Percentiles rank a stretch among this genome's conserved stretches.
These are phyloP conservation scores for Macrostomum lignano DNA, from an alignment of 1,140 invertebrate species.

Conservation along the genomic window DNA sequence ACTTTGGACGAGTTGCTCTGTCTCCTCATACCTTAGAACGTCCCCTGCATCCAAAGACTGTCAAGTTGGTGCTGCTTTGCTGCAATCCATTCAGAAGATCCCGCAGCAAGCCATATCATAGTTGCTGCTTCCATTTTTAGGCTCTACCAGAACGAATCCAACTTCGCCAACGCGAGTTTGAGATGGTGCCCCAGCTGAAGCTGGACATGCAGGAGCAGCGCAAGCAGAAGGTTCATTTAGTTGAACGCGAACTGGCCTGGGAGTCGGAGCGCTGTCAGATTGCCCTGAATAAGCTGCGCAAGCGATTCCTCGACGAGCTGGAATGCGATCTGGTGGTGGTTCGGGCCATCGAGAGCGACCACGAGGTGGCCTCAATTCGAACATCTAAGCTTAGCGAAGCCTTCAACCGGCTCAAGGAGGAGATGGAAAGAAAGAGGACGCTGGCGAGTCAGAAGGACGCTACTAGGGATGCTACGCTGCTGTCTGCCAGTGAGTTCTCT, in stretches of 20 bases:
- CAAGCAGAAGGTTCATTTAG: conserved; percentile 16
- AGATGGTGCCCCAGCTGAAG: conserved; percentile 24
- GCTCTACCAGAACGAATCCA: too few relatives aligned
- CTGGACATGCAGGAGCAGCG: conserved; percentile 16
- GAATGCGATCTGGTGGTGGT: conserved; percentile 8
- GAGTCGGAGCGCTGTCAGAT: conserved; percentile 39
- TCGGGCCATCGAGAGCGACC: conserved; percentile 7
- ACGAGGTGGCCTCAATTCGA: conserved; percentile 19
- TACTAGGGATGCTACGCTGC: not conserved
- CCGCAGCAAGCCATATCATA: too few relatives aligned
- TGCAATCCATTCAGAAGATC: too few relatives aligned
- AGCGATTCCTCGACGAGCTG: conserved; percentile 9
- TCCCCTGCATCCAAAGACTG: too few relatives aligned
- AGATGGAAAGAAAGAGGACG: conserved; percentile 16
- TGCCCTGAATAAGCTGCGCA: conserved; percentile 38
- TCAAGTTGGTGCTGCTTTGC: too few relatives aligned
- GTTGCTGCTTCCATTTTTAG: too few relatives aligned
- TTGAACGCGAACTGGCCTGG: conserved; percentile 30
- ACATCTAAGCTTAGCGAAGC: conserved; percentile 19
- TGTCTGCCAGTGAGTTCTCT: not conserved
- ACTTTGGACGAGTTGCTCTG: too few relatives aligned
- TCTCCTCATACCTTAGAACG: too few relatives aligned
- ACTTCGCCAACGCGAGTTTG: too few relatives aligned
- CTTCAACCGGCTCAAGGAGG: conserved; percentile 18
- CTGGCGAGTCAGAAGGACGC: conserved; percentile 11